Percentiles rank a stretch among this genome's conserved stretches.
Evolutionary conservation across 2,888 invertebrate genomes (phyloP).

Genomic region (Lacanobia oleracea): DNA sequence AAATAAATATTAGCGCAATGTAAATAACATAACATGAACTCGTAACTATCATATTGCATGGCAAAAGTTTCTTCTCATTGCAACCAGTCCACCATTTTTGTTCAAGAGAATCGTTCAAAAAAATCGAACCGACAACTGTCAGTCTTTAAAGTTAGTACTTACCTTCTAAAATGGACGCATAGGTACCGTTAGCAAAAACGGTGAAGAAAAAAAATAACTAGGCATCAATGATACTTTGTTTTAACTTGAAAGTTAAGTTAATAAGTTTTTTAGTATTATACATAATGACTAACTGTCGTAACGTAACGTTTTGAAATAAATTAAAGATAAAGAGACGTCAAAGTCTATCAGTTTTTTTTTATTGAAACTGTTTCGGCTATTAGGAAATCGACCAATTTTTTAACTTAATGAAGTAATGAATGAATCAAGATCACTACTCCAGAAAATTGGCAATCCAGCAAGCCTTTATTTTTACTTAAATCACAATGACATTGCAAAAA

Average conservation of each 20-base stretch:
- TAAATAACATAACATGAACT: too few relatives aligned
- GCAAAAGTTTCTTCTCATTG: not conserved
- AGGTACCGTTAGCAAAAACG: not conserved
- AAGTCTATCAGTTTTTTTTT: not conserved
- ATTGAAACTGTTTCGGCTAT: not conserved
- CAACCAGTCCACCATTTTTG: not conserved
- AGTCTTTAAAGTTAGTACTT: not conserved
- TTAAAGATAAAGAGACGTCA: not conserved
- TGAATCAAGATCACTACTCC: conserved; percentile 9
- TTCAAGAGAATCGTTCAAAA: not conserved
- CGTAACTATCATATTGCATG: not conserved
- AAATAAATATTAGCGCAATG: too few relatives aligned
- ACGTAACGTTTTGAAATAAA: too few relatives aligned
- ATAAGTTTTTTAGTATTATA: too few relatives aligned
- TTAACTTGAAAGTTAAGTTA: not conserved
- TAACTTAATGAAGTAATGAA: not conserved
- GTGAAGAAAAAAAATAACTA: not conserved
- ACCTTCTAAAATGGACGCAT: not conserved
- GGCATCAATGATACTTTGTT: not conserved
- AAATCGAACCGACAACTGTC: not conserved
- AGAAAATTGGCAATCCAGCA: not conserved
- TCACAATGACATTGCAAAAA: not conserved
- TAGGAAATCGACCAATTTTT: not conserved
- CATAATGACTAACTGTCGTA: too few relatives aligned
- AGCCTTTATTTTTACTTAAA: not conserved